Percentiles rank a stretch among this genome's conserved stretches.
Conservation (phyloP, 2,888 invertebrate species). For the Tipula unca region DNA sequence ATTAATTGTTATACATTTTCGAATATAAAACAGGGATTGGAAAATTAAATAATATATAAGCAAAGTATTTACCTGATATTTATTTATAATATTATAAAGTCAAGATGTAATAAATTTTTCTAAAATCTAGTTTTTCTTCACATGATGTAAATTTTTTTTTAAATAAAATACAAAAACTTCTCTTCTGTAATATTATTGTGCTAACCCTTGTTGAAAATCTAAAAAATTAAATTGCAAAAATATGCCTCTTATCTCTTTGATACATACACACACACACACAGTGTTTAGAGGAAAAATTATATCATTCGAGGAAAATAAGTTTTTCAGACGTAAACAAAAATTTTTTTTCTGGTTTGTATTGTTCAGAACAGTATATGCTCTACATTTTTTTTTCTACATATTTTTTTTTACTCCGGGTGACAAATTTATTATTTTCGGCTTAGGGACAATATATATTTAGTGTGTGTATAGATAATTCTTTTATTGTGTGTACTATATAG, state of each 20-base stretch:
- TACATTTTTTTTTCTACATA: background rate
- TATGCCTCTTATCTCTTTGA: background rate
- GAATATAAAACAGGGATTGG: background rate
- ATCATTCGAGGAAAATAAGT: background rate
- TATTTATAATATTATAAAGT: background rate
- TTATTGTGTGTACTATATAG: no score
- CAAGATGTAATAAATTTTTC: background rate
- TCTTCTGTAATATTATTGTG: background rate
- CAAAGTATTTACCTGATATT: slow-evolving; percentile 8
- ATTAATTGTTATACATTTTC: background rate
- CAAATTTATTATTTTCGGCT: background rate
- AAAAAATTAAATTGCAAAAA: background rate
- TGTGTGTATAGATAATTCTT: background rate
- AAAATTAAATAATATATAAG: background rate
- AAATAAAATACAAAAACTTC: background rate
- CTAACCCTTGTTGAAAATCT: background rate
- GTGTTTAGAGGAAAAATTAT: background rate
- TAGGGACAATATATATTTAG: background rate
- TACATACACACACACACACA: background rate
- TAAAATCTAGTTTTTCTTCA: background rate
- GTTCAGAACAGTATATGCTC: background rate
- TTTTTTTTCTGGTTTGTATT: background rate
- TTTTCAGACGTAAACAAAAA: background rate
- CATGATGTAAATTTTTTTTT: background rate
- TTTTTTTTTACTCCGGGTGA: background rate